phyloP scores from a whole-genome alignment of 2,888 invertebrate genomes.

The Incurvaria masculella region DNA sequence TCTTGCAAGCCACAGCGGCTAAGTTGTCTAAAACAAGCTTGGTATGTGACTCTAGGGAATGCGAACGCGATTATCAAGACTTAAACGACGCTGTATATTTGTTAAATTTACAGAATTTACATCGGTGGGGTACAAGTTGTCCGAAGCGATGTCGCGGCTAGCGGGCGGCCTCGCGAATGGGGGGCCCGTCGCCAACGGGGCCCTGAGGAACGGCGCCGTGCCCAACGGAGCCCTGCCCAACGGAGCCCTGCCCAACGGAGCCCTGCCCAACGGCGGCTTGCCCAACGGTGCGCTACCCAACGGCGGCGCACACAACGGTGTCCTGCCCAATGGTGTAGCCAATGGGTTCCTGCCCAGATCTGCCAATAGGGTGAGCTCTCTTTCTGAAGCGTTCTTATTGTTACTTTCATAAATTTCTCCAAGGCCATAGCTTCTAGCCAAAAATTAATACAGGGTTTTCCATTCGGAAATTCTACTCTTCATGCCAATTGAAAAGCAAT shows the following conservation, averaged over 20 bases:
- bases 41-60: background rate
- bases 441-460: too few species aligned
- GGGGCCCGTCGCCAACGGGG: constrained; percentile 33
- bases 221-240: constrained; percentile 28
- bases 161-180: constrained; percentile 36
- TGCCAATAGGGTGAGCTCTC: constrained; percentile 28
- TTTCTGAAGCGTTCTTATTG: too few species aligned
- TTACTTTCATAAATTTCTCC: too few species aligned
- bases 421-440: too few species aligned
- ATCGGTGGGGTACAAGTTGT: constrained; percentile 36
- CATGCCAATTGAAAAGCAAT: too few species aligned
- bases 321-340: constrained; percentile 28
- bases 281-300: constrained; percentile 29
- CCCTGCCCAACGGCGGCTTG: constrained; percentile 23
- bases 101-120: constrained; percentile 26
- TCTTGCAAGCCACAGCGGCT: background rate
- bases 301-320: constrained; percentile 33
- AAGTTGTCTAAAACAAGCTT: background rate
- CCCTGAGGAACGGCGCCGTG: constrained; percentile 29
- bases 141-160: constrained; percentile 45
- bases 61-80: background rate
- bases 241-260: constrained; percentile 25
- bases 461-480: too few species aligned
- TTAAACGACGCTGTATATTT: background rate
- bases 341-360: constrained; percentile 25